Evolutionary conservation across 1,140 invertebrate species (phyloP).

Genomic region (Caerostris darwini): DNA sequence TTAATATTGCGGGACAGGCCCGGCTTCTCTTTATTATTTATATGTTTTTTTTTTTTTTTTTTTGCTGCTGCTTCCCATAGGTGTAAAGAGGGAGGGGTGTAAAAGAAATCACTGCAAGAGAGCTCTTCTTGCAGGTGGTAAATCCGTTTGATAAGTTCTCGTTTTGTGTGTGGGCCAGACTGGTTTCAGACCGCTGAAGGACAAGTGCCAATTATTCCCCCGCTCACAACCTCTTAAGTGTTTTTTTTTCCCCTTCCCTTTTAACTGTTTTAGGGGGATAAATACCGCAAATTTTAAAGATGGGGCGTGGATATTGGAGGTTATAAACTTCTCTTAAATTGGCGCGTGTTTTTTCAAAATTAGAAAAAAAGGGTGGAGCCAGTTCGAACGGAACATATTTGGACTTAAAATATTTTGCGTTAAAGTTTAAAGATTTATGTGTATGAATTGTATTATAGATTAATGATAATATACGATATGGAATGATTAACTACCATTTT

Average conservation of each 20-base stretch:
- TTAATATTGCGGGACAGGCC: conserved; percentile 61
- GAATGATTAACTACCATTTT: too few species aligned
- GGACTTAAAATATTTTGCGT: too few species aligned
- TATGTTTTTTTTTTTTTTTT: background rate
- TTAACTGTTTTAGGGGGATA: background rate
- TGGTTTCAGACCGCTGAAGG: background rate
- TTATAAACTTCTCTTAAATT: background rate
- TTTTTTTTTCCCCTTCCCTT: background rate
- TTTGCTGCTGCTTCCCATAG: background rate
- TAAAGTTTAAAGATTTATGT: too few species aligned
- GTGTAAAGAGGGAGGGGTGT: background rate
- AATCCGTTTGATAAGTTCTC: conserved; percentile 1
- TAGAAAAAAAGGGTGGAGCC: too few species aligned
- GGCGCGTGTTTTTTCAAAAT: too few species aligned
- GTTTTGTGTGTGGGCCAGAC: conserved; percentile 42
- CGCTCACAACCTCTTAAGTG: background rate
- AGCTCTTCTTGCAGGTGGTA: conserved; percentile 24
- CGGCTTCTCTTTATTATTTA: background rate
- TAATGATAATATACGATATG: too few species aligned
- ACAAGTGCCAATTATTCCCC: conserved; percentile 20
- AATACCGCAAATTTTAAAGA: background rate
- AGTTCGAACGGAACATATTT: too few species aligned
- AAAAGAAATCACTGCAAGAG: background rate
- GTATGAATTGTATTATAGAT: too few species aligned
- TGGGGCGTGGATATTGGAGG: background rate